Evolutionary conservation across 2,113 vertebrate genomes (phyloP), one percentile per base, ranked within the genome.

Genomic region (Propithecus coquereli): DNA sequence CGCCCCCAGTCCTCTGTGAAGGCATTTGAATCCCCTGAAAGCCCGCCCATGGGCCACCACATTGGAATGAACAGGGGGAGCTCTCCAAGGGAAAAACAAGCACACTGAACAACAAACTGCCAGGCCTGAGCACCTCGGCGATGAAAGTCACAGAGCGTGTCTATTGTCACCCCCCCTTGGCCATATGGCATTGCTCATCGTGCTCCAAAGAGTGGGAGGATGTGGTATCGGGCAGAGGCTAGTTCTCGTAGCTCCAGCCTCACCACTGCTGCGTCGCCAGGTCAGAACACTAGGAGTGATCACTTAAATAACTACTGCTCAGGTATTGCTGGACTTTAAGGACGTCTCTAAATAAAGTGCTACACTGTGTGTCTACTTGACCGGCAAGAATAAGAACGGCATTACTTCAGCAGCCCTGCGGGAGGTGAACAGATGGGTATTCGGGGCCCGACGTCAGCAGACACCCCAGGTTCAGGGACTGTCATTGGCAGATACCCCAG

Each of bases 21-120:
- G 52, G 34, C 32, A 0, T 0, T 6, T 3, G 23, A 5, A 1
- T 8, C 14, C 17, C 30, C 32, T 25, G 6, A 27, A 37, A 8
- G 59, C 77, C 59, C 2, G 34, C 25, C 40, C 27, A 10, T 6
- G 82, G 71, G 1, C 30, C 4, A 30, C n/a, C 4, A 1, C 52
- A 52, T 47, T n/a, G 17, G 61, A 54, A 13, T 25, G 2, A 88
- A 27, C 20, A 14, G 32, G 43, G 18, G 8, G 10, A 20, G 27
- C 14, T 40, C 63, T 40, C 25, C 7, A 3, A 25, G 54, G 52
- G 25, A 73, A 54, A 66, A 16, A 18, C 50, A 37, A 8, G 2
- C 8, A 40, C 8, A 30, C 14, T 1, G n/a, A 52, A 1, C 13
- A 14, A 20, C 18, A 59, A 12, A 14, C 2, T 6, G 32, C 37